Evolutionary conservation across 2,888 invertebrate genomes (phyloP), one percentile per base, ranked within the genome.

Genomic region (Fragum sueziense): DNA sequence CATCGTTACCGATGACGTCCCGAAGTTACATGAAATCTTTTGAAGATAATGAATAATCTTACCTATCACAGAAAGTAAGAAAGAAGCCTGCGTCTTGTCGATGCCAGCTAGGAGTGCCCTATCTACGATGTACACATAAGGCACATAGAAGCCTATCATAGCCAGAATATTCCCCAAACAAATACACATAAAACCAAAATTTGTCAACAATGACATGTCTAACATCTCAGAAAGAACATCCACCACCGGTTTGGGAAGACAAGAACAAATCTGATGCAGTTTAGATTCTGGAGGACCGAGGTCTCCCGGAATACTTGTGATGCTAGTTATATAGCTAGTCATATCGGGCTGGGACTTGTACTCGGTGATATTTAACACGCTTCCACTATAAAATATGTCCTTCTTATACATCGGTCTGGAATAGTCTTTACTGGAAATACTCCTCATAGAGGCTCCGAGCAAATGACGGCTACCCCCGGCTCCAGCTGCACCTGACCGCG

Each of bases 351-450:
- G 97, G 79, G 97, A 97, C 93, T 97, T 97, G 94, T 96, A 98
- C 93, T 91, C 89, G 1, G 90, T 97, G 88, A 99, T 95, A 94
- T 99, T 97, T 80, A 96, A 95, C 31, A 99, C 97, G 65, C 98
- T 98, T 37, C 99, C 98, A 2, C 98, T 97, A 94, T 99, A 99
- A 95, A 99, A 99, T 91, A 99, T 98, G 94, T 99, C 99, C 92
- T 98, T 98, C 72, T 98, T 95, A 9, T 98, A 98, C 94, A 99
- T 94, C 2, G 98, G 98, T 25, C 98, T 95, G 22, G 91, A 75
- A 67, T 82, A 84, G 68, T 84, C 84, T 37, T 74, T 77, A 31
- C 75, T 80, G 0, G 79, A 72, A 17, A 84, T 82, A 37, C 84
- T 84, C 3, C 84, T 52, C 27, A 59, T 84, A 3, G 84, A 84